Percentiles rank a stretch among this genome's conserved stretches.
Conservation (phyloP, 92 coral and sea anemone genomes). For the Meandrina meandrites region DNA sequence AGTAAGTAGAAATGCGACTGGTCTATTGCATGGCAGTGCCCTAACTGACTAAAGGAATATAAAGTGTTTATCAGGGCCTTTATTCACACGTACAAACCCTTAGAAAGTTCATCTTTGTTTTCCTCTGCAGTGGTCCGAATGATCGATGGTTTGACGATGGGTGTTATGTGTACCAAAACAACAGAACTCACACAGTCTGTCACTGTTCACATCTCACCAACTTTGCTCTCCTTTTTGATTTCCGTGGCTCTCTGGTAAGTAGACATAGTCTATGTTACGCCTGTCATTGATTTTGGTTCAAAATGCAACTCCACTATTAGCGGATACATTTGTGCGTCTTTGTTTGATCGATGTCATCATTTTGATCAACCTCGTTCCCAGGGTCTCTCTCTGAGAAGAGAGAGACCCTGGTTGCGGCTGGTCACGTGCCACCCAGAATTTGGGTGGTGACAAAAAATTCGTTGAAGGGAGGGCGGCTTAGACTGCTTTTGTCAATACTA, state of each 20-base stretch:
- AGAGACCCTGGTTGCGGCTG: too few relatives aligned
- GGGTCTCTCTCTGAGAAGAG: too few relatives aligned
- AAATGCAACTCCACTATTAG: not conserved
- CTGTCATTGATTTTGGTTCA: not conserved
- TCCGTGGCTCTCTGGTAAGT: slow-evolving; percentile 65
- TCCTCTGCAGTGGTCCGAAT: slow-evolving; percentile 46
- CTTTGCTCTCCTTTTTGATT: slow-evolving; percentile 85
- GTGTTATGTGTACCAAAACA: slow-evolving; percentile 56
- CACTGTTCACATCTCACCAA: slow-evolving; percentile 90
- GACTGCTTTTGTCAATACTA: too few relatives aligned
- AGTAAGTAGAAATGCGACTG: slow-evolving; percentile 47
- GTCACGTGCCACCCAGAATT: too few relatives aligned
- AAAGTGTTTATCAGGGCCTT: not conserved
- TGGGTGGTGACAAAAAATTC: too few relatives aligned
- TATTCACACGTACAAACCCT: not conserved
- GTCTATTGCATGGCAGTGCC: not conserved
- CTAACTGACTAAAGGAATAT: not conserved
- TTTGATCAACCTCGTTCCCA: too few relatives aligned
- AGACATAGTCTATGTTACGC: not conserved
- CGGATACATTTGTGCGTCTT: not conserved
- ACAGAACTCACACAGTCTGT: slow-evolving; percentile 81
- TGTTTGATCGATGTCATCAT: too few relatives aligned
- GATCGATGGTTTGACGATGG: slow-evolving; percentile 82
- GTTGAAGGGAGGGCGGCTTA: too few relatives aligned
- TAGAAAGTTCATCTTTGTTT: not conserved